Base-by-base conservation (phyloP, 2,113 vertebrate genomes). In the Eira barbara region DNA sequence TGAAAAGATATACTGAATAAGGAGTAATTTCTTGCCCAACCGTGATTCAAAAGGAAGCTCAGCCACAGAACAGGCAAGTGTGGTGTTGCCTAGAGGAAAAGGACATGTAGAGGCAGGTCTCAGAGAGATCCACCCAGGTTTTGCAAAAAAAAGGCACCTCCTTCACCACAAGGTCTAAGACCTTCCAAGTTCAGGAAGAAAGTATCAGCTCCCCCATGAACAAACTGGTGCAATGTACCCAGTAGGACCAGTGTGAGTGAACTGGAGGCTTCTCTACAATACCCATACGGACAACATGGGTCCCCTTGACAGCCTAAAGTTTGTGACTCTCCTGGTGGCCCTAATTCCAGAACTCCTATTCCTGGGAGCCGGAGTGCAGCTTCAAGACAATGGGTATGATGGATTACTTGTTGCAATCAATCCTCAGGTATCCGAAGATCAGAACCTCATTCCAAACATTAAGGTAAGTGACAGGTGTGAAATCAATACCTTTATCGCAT, bases 381-480 rank as follows among this genome's bases (percentile, higher is more conserved):
- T 99, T 73, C 96, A 18, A 79, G 97, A 97, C n/a, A 98, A 98
- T 59, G 98, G 97, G 6, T 99, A 99, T 29, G 78, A 98, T 3
- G 97, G 96, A 73, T 45, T 99, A 25, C 97, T 98, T 5, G 17
- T 98, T 27, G 98, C 98, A 15, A 97, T 99, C 69, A 96, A 98
- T 74, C 98, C 98, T 23, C 96, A 69, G 21, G 97, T 99, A 31
- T 59, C 96, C 0, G 97, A 99, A 95, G 95, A 98, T 80, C 79
- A 67, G 65, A 91, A 92, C 3, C 96, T 99, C 49, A 71, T 99
- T 71, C 10, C 65, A 52, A 98, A 95, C 34, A 98, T 99, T 81
- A 97, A 98, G 98, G 98, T 99, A 94, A 97, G 98, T 97, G 63
- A 18, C 45, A 23, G 27, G 13, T n/a, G 45, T 34, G 8, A 76